These are phyloP conservation scores for Drosophila multiciliata DNA, from an alignment of 2,888 invertebrate species.

Conservation along the genomic window DNA sequence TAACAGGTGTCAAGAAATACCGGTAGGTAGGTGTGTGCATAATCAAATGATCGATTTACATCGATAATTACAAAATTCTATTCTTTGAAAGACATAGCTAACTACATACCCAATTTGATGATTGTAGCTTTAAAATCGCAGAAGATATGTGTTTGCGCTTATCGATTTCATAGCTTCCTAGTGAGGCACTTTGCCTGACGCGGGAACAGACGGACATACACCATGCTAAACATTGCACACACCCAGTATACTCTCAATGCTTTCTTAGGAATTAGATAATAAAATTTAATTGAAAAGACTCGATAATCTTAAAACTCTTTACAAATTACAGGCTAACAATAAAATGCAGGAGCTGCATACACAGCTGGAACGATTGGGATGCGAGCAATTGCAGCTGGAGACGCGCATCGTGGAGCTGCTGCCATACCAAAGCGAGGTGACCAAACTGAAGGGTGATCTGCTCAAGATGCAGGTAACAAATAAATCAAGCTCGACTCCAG, in stretches of 20 bases:
- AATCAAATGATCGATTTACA: neutral
- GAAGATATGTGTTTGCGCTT: neutral
- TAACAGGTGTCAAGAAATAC: neutral
- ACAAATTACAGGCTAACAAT: constrained; percentile 78
- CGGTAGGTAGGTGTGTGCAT: neutral
- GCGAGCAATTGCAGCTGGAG: constrained; percentile 89
- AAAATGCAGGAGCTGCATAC: constrained; percentile 88
- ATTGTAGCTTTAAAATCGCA: neutral
- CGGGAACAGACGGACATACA: neutral
- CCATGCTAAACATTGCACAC: neutral
- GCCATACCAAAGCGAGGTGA: constrained; percentile 89
- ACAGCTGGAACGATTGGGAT: constrained; percentile 88
- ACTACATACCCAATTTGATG: neutral
- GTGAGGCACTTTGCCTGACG: neutral
- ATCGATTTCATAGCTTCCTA: too few relatives aligned
- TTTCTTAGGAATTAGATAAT: neutral
- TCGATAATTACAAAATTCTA: neutral
- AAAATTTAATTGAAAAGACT: neutral
- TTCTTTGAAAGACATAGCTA: neutral
- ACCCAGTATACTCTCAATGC: neutral
- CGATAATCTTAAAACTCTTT: neutral
- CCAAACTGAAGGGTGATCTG: constrained; percentile 89
- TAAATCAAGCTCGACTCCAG: neutral
- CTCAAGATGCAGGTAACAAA: constrained; percentile 88
- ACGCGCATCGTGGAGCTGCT: constrained; percentile 87